Evolutionary conservation across 2,113 vertebrate species (phyloP).

Genomic region (Melierax canorus): DNA sequence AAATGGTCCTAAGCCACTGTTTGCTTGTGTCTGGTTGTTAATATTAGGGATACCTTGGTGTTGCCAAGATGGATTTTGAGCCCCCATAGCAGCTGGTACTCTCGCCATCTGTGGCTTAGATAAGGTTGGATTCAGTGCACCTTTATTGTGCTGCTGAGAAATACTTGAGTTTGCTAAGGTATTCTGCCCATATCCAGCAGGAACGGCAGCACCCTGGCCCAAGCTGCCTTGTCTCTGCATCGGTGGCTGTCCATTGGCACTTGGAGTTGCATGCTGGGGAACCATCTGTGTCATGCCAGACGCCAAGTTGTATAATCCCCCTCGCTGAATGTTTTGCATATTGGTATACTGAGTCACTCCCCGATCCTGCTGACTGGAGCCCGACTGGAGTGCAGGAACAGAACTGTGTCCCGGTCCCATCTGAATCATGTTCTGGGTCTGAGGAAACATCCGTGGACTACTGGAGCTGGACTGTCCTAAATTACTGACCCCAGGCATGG

Average conservation of each 20-base stretch:
- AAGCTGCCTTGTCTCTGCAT: constrained; percentile 78
- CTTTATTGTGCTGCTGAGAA: constrained; percentile 81
- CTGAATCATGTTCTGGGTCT: constrained; percentile 84
- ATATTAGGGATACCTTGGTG: constrained; percentile 82
- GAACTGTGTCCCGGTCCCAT: constrained; percentile 79
- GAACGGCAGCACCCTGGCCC: constrained; percentile 68
- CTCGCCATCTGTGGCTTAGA: constrained; percentile 84
- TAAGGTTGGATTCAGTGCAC: constrained; percentile 78
- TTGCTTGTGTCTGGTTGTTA: constrained; percentile 75
- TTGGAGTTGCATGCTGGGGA: constrained; percentile 65
- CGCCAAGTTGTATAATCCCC: constrained; percentile 80
- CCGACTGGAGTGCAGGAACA: constrained; percentile 73
- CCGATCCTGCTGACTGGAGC: constrained; percentile 81
- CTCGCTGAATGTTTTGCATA: constrained; percentile 82
- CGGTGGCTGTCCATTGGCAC: constrained; percentile 71
- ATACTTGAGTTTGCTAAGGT: constrained; percentile 76
- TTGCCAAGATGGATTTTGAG: constrained; percentile 85
- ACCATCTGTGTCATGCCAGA: constrained; percentile 77
- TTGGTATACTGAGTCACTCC: constrained; percentile 79
- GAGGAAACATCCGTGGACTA: constrained; percentile 87
- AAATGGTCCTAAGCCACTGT: constrained; percentile 78
- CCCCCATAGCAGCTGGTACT: constrained; percentile 72
- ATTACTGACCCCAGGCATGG: constrained; percentile 79
- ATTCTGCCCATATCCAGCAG: constrained; percentile 83
- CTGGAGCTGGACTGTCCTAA: constrained; percentile 80